phyloP scores from a whole-genome alignment of 2,888 invertebrate genomes.

The Habroteleia sp. region DNA sequence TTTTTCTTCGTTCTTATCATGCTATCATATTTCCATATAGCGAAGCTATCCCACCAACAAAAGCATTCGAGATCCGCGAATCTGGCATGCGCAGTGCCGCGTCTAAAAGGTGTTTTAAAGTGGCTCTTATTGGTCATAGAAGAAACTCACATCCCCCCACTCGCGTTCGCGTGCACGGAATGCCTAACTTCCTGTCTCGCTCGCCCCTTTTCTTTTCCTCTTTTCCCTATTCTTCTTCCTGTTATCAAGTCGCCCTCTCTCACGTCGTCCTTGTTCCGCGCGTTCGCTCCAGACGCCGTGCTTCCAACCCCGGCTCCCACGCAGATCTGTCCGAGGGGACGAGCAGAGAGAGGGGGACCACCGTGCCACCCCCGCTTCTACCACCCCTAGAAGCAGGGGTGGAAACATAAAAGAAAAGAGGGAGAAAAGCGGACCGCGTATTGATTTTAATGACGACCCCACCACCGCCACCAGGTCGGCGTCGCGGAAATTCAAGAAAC shows the following conservation, averaged over 20 bases:
- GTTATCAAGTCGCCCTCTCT: slow-evolving; percentile 65
- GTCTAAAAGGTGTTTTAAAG: slow-evolving; percentile 76
- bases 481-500: slow-evolving; percentile 70
- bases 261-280: slow-evolving; percentile 68
- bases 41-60: slow-evolving; percentile 67
- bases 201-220: slow-evolving; percentile 65
- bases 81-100: slow-evolving; percentile 75
- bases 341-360: slow-evolving; percentile 26
- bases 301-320: slow-evolving; percentile 59
- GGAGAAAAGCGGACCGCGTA: slow-evolving; percentile 76
- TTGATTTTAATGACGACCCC: slow-evolving; percentile 81
- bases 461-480: slow-evolving; percentile 62
- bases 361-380: slow-evolving; percentile 41
- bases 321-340: slow-evolving; percentile 23
- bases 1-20: slow-evolving; percentile 72
- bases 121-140: slow-evolving; percentile 80
- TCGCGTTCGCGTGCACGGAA: slow-evolving; percentile 72
- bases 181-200: slow-evolving; percentile 70
- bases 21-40: slow-evolving; percentile 78
- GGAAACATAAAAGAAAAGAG: slow-evolving; percentile 67
- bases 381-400: slow-evolving; percentile 60
- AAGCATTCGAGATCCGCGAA: slow-evolving; percentile 72
- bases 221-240: slow-evolving; percentile 66
- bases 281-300: slow-evolving; percentile 56
- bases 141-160: slow-evolving; percentile 70